Conservation (phyloP, 1,140 invertebrate species). For the Tetraneura akinire region DNA sequence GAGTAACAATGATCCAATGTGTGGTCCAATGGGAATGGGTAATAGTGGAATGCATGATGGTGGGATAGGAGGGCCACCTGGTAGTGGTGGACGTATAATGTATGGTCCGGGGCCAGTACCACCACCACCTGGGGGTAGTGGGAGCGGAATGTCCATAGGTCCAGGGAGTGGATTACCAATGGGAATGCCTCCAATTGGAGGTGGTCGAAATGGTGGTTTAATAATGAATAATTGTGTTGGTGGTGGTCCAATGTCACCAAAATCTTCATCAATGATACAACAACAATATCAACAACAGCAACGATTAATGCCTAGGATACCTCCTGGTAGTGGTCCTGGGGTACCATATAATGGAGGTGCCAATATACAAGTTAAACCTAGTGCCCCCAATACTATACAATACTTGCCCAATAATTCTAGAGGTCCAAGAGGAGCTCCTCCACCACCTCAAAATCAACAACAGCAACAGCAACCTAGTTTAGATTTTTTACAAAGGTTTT, state of each 20-base stretch:
- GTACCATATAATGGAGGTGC: conserved; percentile 72
- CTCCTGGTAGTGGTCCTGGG: conserved; percentile 56
- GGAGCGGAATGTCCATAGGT: conserved; percentile 20
- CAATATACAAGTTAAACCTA: conserved; percentile 91
- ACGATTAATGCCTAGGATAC: conserved; percentile 52
- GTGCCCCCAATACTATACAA: conserved; percentile 96
- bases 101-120: conserved; percentile 55
- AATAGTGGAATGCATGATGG: conserved; percentile 56
- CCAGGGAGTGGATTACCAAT: conserved; percentile 48
- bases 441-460: conserved; percentile 19
- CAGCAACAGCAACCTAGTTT: conserved; percentile 71
- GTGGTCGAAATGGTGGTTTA: conserved; percentile 9
- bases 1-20: conserved; percentile 62
- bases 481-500: conserved; percentile 87
- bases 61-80: conserved; percentile 60
- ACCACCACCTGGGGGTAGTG: neutral
- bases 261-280: conserved; percentile 53
- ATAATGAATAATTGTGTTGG: conserved; percentile 35
- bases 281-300: conserved; percentile 52
- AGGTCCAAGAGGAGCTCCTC: conserved; percentile 68
- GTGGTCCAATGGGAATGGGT: conserved; percentile 57
- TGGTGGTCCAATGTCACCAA: conserved; percentile 47
- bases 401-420: conserved; percentile 90
- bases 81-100: conserved; percentile 58
- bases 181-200: conserved; percentile 52